Evolutionary conservation across 2,113 vertebrate species (phyloP).

Genomic region (Terrapene triunguis): DNA sequence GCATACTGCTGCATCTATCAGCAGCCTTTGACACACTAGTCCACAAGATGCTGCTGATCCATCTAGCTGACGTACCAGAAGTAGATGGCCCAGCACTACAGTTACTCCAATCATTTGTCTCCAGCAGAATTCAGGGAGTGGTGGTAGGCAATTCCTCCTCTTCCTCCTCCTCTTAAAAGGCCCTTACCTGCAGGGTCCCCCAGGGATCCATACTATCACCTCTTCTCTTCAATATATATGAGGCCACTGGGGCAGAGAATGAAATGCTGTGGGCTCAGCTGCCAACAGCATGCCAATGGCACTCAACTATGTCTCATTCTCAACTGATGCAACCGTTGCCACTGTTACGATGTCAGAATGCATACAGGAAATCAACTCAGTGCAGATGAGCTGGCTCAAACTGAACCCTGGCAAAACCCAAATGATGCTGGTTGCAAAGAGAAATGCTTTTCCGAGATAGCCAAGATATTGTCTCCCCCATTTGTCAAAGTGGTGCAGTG

Average conservation of each 20-base stretch:
- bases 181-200: not conserved
- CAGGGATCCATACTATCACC: not conserved
- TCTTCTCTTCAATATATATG: not conserved
- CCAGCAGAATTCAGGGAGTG: not conserved
- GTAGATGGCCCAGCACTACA: fast-evolving
- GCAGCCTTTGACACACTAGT: not conserved
- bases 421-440: not conserved
- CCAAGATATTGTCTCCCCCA: not conserved
- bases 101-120: not conserved
- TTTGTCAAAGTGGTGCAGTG: not conserved
- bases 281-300: not conserved
- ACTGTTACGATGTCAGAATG: not conserved
- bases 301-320: not conserved
- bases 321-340: not conserved
- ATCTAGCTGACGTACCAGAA: not conserved
- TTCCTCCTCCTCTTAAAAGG: not conserved
- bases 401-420: not conserved
- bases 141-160: not conserved
- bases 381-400: not conserved
- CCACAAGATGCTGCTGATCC: fast-evolving
- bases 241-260: not conserved
- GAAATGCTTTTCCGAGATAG: not conserved
- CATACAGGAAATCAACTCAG: not conserved
- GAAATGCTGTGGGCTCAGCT: not conserved
- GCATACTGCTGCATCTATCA: not conserved